Conservation (phyloP, 2,113 vertebrate genomes). For the Hemicordylus capensis region DNA sequence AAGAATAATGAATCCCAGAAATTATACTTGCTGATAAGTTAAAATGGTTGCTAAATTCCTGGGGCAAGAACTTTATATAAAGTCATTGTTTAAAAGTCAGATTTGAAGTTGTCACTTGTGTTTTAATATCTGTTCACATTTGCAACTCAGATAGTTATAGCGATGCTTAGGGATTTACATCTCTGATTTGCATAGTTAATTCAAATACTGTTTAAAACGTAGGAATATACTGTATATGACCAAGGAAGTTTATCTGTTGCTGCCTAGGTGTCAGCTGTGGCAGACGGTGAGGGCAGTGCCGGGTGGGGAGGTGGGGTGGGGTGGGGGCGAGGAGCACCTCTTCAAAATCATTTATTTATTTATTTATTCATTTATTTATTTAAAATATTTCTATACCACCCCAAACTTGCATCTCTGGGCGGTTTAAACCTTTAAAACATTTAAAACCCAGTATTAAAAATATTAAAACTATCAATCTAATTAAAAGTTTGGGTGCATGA, state of each 20-base stretch:
- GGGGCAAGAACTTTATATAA: neutral
- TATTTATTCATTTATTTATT: no score
- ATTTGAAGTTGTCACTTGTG: neutral
- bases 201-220: neutral
- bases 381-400: no score
- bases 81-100: constrained; percentile 8
- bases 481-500: neutral
- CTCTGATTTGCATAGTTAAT: neutral
- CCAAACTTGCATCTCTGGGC: no score
- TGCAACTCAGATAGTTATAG: neutral
- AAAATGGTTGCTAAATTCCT: neutral
- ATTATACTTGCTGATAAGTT: constrained; percentile 9
- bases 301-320: no score
- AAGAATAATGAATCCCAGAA: neutral
- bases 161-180: neutral
- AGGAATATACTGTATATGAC: no score
- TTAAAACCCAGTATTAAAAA: no score
- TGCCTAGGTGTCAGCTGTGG: no score
- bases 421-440: no score
- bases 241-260: neutral
- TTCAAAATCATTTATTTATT: no score
- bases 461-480: no score
- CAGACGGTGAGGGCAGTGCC: no score
- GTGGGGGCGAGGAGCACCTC: no score
- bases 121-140: neutral